Conservation (phyloP, 2,797 vertebrate species). For the Odontamblyopus rebecca region DNA sequence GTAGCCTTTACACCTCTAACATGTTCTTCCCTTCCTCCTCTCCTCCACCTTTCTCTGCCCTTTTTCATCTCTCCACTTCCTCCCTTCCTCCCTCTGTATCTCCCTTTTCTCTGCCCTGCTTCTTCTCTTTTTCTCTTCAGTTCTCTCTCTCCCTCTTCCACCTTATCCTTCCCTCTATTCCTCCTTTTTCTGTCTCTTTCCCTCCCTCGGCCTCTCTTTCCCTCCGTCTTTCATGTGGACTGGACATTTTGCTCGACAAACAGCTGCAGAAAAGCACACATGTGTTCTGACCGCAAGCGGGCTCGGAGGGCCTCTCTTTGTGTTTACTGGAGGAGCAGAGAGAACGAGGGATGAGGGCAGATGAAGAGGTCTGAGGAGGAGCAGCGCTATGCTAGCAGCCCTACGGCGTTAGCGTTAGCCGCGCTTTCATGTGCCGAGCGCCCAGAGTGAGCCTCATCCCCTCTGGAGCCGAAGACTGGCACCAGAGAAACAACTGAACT, state of each 20-base stretch:
- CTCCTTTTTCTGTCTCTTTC: neutral
- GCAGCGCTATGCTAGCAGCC: slow-evolving; percentile 26
- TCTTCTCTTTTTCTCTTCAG: too few species aligned
- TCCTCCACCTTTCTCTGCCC: neutral
- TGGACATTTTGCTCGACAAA: slow-evolving; percentile 54
- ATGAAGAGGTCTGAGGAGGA: slow-evolving; percentile 12
- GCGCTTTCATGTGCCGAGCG: slow-evolving; percentile 72
- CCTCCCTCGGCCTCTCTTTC: slow-evolving; percentile 16
- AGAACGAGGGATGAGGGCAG: slow-evolving; percentile 52
- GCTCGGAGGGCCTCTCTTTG: slow-evolving; percentile 23
- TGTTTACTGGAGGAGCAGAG: slow-evolving; percentile 38
- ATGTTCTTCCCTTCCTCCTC: neutral
- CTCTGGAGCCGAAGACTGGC: slow-evolving; percentile 64
- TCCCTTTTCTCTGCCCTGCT: too few species aligned
- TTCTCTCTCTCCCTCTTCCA: too few species aligned
- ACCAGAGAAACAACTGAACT: slow-evolving; percentile 16
- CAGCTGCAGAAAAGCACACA: slow-evolving; percentile 10
- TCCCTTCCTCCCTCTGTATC: too few species aligned
- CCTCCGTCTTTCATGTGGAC: slow-evolving; percentile 49
- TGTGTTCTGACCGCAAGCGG: slow-evolving; percentile 4
- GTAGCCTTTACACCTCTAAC: slow-evolving; percentile 21
- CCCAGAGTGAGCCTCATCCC: slow-evolving; percentile 73
- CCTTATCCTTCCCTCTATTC: too few species aligned
- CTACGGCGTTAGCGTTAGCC: slow-evolving; percentile 50
- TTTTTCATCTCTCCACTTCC: too few species aligned